These are phyloP conservation scores for Mythimna vitellina DNA, from an alignment of 2,888 invertebrate species.

Conservation along the genomic window DNA sequence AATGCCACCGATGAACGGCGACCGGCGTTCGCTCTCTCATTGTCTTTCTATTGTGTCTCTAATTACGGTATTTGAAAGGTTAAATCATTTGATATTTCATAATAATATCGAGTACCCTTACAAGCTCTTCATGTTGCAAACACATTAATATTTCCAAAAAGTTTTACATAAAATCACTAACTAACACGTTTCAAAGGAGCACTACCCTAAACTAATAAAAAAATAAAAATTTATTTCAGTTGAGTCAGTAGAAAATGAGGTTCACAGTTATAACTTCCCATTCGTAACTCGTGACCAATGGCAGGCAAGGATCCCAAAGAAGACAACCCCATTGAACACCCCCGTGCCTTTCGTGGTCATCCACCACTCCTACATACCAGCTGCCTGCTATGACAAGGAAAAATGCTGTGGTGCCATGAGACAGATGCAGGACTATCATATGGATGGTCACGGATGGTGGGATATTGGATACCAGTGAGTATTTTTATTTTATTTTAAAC, in stretches of 20 bases:
- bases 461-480: slow-evolving; percentile 91
- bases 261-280: slow-evolving; percentile 76
- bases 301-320: slow-evolving; percentile 90
- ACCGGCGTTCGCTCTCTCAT: too few species aligned
- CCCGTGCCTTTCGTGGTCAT: slow-evolving; percentile 93
- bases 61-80: too few species aligned
- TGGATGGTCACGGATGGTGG: slow-evolving; percentile 91
- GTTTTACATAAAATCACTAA: too few species aligned
- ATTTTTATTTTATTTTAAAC: background rate
- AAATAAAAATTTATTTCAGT: slow-evolving; percentile 39
- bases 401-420: slow-evolving; percentile 91
- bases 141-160: too few species aligned
- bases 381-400: slow-evolving; percentile 88
- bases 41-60: too few species aligned
- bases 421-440: slow-evolving; percentile 92
- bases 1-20: too few species aligned
- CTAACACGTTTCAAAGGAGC: too few species aligned
- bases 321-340: slow-evolving; percentile 83
- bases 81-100: too few species aligned
- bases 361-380: slow-evolving; percentile 92
- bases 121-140: too few species aligned
- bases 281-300: slow-evolving; percentile 89
- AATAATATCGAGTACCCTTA: too few species aligned
- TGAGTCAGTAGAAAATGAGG: slow-evolving; percentile 74
- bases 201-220: background rate